A percentile compares a stretch with the other conserved stretches of the same genome.
phyloP scores from a whole-genome alignment of 2,797 vertebrate species.

The Numenius phaeopus region DNA sequence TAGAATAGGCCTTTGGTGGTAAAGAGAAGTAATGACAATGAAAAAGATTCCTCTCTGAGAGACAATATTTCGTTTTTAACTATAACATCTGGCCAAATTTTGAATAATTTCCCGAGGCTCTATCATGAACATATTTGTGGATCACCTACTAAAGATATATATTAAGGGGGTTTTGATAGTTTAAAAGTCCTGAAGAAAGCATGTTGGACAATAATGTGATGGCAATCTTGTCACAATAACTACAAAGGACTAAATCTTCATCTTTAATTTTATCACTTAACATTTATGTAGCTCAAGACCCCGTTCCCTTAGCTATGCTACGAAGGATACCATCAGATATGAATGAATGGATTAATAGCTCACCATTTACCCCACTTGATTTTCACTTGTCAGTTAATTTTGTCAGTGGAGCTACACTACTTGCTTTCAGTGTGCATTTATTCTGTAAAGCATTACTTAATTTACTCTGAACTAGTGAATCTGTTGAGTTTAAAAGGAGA shows the following conservation, averaged over 20 bases:
- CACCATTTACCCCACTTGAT: background rate
- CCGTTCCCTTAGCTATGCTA: background rate
- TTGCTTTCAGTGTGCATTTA: background rate
- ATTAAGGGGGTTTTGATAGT: background rate
- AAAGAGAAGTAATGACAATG: background rate
- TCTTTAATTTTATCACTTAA: background rate
- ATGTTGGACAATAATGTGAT: background rate
- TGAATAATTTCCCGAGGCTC: background rate
- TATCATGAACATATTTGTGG: background rate
- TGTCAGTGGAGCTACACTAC: background rate
- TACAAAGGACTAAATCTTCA: background rate
- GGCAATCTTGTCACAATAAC: background rate
- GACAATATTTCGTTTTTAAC: background rate
- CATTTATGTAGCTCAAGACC: background rate
- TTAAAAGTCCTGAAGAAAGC: background rate
- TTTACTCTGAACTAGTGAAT: background rate
- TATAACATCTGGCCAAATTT: background rate
- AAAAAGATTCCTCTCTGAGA: background rate
- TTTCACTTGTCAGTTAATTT: background rate
- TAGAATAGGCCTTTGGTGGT: background rate
- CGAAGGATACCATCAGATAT: background rate
- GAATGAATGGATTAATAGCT: background rate
- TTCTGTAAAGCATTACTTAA: background rate
- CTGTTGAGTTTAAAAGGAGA: background rate
- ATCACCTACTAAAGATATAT: background rate